A percentile compares a stretch with the other conserved stretches of the same genome.
These are phyloP conservation scores for Oncopeltus fasciatus DNA, from an alignment of 1,140 invertebrate genomes.

Conservation along the genomic window DNA sequence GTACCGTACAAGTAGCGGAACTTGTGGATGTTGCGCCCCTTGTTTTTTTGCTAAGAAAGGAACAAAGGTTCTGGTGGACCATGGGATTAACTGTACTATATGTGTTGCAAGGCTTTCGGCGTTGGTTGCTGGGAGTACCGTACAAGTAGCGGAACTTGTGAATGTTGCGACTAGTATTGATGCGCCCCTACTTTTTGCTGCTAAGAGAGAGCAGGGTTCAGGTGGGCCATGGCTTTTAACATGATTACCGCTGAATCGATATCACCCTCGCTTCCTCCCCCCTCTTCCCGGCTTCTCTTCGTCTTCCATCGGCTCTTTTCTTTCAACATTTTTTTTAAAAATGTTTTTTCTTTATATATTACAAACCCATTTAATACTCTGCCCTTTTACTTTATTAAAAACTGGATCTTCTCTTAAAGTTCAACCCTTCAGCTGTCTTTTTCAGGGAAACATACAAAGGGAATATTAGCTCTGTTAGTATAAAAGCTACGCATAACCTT, in stretches of 20 bases:
- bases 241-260: conserved; percentile 20
- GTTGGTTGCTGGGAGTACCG: no score
- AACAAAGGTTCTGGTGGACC: no score
- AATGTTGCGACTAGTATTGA: no score
- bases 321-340: background rate
- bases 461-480: background rate
- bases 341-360: background rate
- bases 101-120: no score
- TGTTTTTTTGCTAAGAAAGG: no score
- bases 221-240: conserved; percentile 16
- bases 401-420: conserved; percentile 1
- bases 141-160: no score
- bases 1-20: no score
- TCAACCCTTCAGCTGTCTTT: conserved; percentile 1
- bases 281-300: conserved; percentile 15
- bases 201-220: background rate
- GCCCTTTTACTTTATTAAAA: conserved; percentile 5
- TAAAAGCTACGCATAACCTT: background rate
- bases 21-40: no score
- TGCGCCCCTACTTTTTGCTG: no score
- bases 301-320: background rate
- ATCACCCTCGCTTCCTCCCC: conserved; percentile 16
- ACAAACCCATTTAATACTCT: conserved; percentile 3
- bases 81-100: no score
- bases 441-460: background rate